These are phyloP conservation scores for Amiota minor DNA, from an alignment of 2,888 invertebrate genomes.

Conservation along the genomic window DNA sequence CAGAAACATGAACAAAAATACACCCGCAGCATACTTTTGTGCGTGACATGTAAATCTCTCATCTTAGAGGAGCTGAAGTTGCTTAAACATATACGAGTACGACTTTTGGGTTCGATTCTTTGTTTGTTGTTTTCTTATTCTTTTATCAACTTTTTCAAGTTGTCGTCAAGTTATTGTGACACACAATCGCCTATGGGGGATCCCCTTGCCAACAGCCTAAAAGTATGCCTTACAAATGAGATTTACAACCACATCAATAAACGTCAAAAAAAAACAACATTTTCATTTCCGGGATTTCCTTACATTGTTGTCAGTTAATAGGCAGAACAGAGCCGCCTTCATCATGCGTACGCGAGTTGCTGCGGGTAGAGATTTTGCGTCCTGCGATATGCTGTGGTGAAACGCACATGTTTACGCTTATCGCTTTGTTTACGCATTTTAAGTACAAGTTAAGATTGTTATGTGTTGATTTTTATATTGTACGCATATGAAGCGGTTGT, in stretches of 20 bases:
- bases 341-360: background rate
- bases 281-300: conserved; percentile 10
- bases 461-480: conserved; percentile 65
- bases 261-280: conserved; percentile 46
- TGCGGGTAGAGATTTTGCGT: no score
- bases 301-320: background rate
- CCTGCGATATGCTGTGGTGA: no score
- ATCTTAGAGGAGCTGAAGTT: background rate
- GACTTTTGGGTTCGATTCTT: background rate
- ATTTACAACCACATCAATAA: conserved; percentile 62
- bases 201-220: background rate
- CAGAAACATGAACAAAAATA: conserved; percentile 21
- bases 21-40: conserved; percentile 28
- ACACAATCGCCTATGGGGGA: background rate
- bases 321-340: background rate
- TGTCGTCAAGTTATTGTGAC: conserved; percentile 14
- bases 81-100: background rate
- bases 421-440: conserved; percentile 68
- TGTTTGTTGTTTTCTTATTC: background rate
- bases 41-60: conserved; percentile 33
- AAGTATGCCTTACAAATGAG: conserved; percentile 48
- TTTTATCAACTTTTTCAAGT: conserved; percentile 8
- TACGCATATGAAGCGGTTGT: conserved; percentile 44
- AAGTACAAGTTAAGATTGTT: conserved; percentile 63
- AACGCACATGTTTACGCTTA: conserved; percentile 47